Evolutionary conservation across 2,113 vertebrate genomes (phyloP).

Genomic region (Oreochromis spilurus): DNA sequence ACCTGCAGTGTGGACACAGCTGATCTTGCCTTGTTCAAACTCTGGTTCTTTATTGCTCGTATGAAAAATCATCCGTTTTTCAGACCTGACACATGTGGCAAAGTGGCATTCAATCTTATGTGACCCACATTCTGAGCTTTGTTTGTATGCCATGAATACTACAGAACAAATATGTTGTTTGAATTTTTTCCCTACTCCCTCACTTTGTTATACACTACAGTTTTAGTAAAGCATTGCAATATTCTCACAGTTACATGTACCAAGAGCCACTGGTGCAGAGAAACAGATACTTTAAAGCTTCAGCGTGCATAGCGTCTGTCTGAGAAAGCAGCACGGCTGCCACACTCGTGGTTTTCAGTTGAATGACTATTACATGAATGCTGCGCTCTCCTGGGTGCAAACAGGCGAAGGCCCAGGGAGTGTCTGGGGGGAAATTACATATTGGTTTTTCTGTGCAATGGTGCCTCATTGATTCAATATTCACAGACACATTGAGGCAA

Average conservation of each 20-base stretch:
- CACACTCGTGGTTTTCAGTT: constrained; percentile 27
- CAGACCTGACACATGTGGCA: background rate
- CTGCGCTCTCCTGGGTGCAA: constrained; percentile 28
- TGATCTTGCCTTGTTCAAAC: background rate
- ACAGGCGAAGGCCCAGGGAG: constrained; percentile 12
- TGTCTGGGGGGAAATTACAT: constrained; percentile 48
- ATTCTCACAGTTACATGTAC: background rate
- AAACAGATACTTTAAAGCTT: background rate
- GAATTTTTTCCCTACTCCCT: background rate
- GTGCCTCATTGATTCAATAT: constrained; percentile 61
- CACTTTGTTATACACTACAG: background rate
- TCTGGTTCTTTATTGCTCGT: background rate
- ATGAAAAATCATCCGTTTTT: background rate
- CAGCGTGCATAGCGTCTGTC: background rate
- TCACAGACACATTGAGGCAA: constrained; percentile 36
- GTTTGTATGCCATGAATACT: background rate
- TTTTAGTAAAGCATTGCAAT: background rate
- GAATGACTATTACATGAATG: constrained; percentile 15
- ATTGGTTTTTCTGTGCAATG: constrained; percentile 50
- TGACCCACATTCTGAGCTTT: background rate
- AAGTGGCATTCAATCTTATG: background rate
- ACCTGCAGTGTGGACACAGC: constrained; percentile 13
- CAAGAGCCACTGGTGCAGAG: background rate
- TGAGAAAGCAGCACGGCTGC: constrained; percentile 4
- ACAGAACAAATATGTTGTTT: background rate